Conservation (phyloP, 2,888 invertebrate species). For the Scaptomyza caliginosa region DNA sequence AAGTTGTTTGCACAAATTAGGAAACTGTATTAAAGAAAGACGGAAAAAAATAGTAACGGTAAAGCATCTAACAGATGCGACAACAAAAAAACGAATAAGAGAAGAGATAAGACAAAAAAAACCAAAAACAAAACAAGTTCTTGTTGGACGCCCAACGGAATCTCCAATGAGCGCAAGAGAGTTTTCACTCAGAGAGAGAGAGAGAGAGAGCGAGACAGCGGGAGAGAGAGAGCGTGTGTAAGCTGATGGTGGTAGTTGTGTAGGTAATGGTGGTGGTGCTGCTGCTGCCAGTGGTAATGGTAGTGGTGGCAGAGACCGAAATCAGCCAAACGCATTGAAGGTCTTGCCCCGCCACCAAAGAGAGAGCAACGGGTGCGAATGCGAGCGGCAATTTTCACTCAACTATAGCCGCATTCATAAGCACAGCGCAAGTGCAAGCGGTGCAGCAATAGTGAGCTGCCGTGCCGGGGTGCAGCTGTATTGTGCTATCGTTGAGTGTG, state of each 20-base stretch:
- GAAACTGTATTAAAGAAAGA: slow-evolving; percentile 20
- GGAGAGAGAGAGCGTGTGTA: too few relatives aligned
- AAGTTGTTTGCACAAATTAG: slow-evolving; percentile 49
- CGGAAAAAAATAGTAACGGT: slow-evolving; percentile 60
- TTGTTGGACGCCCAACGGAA: slow-evolving; percentile 50
- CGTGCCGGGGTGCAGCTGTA: slow-evolving; percentile 34
- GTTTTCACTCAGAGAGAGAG: slow-evolving; percentile 47
- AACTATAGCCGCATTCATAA: slow-evolving; percentile 36
- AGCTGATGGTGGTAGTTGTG: slow-evolving; percentile 21
- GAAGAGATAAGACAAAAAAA: neutral
- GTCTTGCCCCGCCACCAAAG: slow-evolving; percentile 81
- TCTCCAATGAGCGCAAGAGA: slow-evolving; percentile 43
- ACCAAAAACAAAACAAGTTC: slow-evolving; percentile 50
- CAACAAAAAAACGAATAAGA: slow-evolving; percentile 48
- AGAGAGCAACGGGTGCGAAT: slow-evolving; percentile 53
- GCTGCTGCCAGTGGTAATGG: slow-evolving; percentile 25
- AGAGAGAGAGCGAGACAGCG: slow-evolving; percentile 2
- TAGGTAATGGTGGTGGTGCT: slow-evolving; percentile 19
- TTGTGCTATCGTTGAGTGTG: slow-evolving; percentile 35
- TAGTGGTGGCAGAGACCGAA: slow-evolving; percentile 43
- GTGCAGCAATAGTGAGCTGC: slow-evolving; percentile 42
- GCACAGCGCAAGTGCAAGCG: slow-evolving; percentile 44
- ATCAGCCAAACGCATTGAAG: slow-evolving; percentile 82
- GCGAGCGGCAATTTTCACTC: slow-evolving; percentile 65
- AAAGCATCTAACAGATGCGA: slow-evolving; percentile 73